A percentile compares a stretch with the other conserved stretches of the same genome.
phyloP scores from a whole-genome alignment of 2,888 invertebrate species.

The Clanis bilineata region DNA sequence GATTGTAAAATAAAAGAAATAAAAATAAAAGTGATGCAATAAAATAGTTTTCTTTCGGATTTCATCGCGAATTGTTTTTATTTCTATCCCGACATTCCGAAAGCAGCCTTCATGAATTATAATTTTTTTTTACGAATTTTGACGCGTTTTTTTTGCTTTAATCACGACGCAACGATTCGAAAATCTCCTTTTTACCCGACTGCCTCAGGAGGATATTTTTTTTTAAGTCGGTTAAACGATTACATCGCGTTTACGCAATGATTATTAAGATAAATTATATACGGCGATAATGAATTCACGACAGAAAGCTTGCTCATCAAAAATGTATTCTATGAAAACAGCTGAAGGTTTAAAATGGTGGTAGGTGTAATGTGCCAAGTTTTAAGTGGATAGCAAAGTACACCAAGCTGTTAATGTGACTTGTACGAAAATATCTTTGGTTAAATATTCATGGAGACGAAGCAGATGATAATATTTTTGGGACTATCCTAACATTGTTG shows the following conservation, averaged over 20 bases:
- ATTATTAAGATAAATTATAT: background rate
- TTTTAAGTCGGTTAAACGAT: too few relatives aligned
- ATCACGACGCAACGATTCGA: too few relatives aligned
- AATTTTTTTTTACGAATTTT: too few relatives aligned
- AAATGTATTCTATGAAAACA: background rate
- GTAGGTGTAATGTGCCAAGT: background rate
- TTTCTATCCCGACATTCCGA: too few relatives aligned
- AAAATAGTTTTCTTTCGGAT: too few relatives aligned
- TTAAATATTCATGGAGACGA: background rate
- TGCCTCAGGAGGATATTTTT: too few relatives aligned
- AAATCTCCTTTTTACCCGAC: too few relatives aligned
- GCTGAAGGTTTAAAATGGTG: background rate
- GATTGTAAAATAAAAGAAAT: too few relatives aligned
- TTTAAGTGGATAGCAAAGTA: conserved; percentile 12
- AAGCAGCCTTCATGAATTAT: too few relatives aligned
- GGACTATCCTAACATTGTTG: background rate
- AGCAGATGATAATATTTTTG: background rate
- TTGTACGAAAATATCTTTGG: background rate
- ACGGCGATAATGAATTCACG: background rate
- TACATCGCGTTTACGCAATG: background rate
- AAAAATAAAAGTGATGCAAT: too few relatives aligned
- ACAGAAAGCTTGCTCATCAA: background rate
- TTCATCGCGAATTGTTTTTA: too few relatives aligned
- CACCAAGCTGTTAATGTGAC: background rate
- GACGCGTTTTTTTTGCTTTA: too few relatives aligned